A percentile compares a stretch with the other conserved stretches of the same genome.
Conservation (phyloP, 1,140 invertebrate species). For the Metopolophium dirhodum region DNA sequence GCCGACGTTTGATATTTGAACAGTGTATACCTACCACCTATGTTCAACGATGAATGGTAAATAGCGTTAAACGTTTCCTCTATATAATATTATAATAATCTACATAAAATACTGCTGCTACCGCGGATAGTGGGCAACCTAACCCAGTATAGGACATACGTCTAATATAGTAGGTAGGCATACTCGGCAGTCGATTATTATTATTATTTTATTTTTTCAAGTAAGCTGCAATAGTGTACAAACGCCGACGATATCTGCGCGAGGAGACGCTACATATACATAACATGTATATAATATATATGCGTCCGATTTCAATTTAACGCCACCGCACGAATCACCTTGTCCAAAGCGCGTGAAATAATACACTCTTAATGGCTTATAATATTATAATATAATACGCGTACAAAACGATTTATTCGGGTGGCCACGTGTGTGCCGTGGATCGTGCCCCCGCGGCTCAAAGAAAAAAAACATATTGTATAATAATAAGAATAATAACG, state of each 20-base stretch:
- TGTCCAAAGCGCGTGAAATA: slow-evolving; percentile 49
- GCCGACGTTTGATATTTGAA: not conserved
- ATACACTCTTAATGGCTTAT: slow-evolving; percentile 12
- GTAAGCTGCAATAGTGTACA: not conserved
- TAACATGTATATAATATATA: not conserved
- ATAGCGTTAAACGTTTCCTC: not conserved
- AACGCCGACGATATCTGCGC: not conserved
- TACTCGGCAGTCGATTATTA: not conserved
- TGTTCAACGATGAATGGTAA: not conserved
- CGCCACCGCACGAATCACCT: slow-evolving; percentile 35
- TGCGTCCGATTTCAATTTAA: slow-evolving; percentile 49
- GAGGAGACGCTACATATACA: not conserved
- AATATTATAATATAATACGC: not conserved
- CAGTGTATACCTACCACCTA: not conserved
- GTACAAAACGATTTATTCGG: slow-evolving; percentile 37
- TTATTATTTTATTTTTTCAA: not conserved
- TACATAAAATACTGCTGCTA: not conserved
- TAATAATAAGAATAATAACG: slow-evolving; percentile 16
- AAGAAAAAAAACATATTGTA: not conserved
- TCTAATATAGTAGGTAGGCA: not conserved
- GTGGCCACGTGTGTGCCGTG: not conserved
- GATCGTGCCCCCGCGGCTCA: slow-evolving; percentile 14
- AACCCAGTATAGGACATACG: not conserved
- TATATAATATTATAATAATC: not conserved
- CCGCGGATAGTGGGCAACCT: not conserved